phyloP scores from a whole-genome alignment of 2,113 vertebrate genomes.

The Caranx ignobilis region DNA sequence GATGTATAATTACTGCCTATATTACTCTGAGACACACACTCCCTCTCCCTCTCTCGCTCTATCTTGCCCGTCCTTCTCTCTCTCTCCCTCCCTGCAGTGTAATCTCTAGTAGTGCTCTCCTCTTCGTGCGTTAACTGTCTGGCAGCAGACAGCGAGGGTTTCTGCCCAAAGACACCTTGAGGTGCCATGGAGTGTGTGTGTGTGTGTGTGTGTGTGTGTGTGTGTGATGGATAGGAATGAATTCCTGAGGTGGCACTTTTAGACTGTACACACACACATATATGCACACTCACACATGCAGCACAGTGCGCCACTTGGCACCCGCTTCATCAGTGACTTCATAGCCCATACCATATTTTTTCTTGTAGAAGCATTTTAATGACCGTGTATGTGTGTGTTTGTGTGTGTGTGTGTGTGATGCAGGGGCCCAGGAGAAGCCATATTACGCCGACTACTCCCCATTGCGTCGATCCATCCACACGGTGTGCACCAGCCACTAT shows the following conservation, averaged over 20 bases:
- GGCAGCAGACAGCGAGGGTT: conserved; percentile 68
- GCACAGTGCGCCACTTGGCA: conserved; percentile 60
- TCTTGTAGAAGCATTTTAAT: conserved; percentile 64
- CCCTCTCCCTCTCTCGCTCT: conserved; percentile 1
- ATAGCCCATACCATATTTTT: conserved; percentile 63
- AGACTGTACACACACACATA: conserved; percentile 50
- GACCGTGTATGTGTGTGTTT: conserved; percentile 36
- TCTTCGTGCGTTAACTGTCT: conserved; percentile 68
- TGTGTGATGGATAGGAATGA: conserved; percentile 64
- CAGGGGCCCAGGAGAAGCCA: conserved; percentile 94
- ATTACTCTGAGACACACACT: conserved; percentile 24
- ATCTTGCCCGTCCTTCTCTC: conserved; percentile 18
- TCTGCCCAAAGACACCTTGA: conserved; percentile 85
- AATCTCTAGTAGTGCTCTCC: conserved; percentile 74
- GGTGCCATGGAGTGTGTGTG: conserved; percentile 63
- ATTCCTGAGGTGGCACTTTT: conserved; percentile 73
- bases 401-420: conserved; percentile 36
- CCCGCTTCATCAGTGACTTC: conserved; percentile 68
- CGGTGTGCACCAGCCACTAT: conserved; percentile 95
- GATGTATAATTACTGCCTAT: conserved; percentile 15
- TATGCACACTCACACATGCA: conserved; percentile 21
- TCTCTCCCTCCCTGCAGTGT: conserved; percentile 57
- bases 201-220: conserved; percentile 37
- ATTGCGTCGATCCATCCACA: conserved; percentile 89
- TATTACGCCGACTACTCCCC: conserved; percentile 95